Base-by-base conservation (phyloP, 1,140 invertebrate species). In the Cydia pomonella region DNA sequence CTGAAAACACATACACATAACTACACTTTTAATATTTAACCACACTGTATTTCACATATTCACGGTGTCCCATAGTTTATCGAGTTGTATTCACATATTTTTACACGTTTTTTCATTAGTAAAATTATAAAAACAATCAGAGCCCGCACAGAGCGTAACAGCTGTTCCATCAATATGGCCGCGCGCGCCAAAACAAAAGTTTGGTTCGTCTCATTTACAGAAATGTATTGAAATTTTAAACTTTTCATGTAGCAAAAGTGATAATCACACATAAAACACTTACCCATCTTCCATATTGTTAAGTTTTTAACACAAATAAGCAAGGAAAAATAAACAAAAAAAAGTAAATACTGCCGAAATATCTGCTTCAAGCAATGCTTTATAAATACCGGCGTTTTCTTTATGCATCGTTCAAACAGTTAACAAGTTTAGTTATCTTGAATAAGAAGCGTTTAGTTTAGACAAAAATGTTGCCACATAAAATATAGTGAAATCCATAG, bases 91-190 rank as follows among this genome's bases (percentile, higher is more conserved):
- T 73, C 66, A 12, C 47, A 73, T 47, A 76, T 69, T 77, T 38
- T 23, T 73, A 81, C 75, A 83, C 80, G 81, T 84, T 85, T 90
- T 86, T 82, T 79, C 69, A 79, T 62, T 83, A 75, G 73, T 75
- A 83, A 80, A 81, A 79, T 72, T 80, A 84, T 80, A 84, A 85
- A 85, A 85, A 87, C 83, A 91, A 82, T 66, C 79, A 84, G 75
- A 79, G 77, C 75, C 84, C 79, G 74, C 73, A 79, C 76, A 78
- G 75, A 75, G 76, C 76, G 69, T 77, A 88, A 90, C 91, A 92
- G 91, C 91, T 92, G 91, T 92, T 92, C 84, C 73, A 78, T 77
- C 81, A 88, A 92, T 77, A 92, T 91, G 88, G 91, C 88, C 82
- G 85, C 87, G 84, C 87, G 89, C 91, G 91, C 89, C 86, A 91